Evolutionary conservation across 2,888 invertebrate genomes (phyloP), one percentile per base, ranked within the genome.

Genomic region (Gymnoscelis rufifasciata): DNA sequence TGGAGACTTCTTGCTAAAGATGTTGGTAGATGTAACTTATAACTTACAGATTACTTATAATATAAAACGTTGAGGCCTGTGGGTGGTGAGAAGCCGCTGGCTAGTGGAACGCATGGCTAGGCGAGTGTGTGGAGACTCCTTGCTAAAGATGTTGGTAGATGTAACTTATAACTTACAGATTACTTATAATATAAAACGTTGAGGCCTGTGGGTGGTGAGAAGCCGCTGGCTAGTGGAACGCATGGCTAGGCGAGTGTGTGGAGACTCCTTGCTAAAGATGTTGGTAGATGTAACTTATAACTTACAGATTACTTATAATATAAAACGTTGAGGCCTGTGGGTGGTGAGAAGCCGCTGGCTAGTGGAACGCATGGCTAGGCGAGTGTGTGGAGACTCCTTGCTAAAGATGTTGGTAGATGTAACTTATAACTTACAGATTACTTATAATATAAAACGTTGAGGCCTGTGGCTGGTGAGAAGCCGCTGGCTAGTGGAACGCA

Each of bases 111-210:
- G 66, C 59, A 64, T 60, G 60, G 55, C 57, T 54, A 44, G 47
- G 37, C 47, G 49, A 28, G 38, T 19, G 13, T 19, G 12, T 55
- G 30, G 64, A 66, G 61, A 52, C 26, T 43, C 14, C n/a, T 7
- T 7, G 5, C 6, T 15, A 13, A 8, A 14, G 4, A 5, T 19
- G 5, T 19, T 19, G 19, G 19, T n/a, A n/a, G n/a, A n/a, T n/a
- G n/a, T n/a, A n/a, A n/a, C n/a, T n/a, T n/a, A n/a, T n/a, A n/a
- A n/a, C n/a, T n/a, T n/a, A n/a, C n/a, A n/a, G n/a, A n/a, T n/a
- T n/a, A n/a, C n/a, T n/a, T n/a, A 78, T 78, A 78, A 74, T 74
- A 76, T 65, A 68, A 70, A 77, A 68, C 60, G 69, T 65, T 54
- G 56, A 58, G 63, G 57, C 57, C 51, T 47, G 60, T 51, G 56